Base-by-base conservation (phyloP, 2,888 invertebrate species). In the Ganaspis brasiliensis region DNA sequence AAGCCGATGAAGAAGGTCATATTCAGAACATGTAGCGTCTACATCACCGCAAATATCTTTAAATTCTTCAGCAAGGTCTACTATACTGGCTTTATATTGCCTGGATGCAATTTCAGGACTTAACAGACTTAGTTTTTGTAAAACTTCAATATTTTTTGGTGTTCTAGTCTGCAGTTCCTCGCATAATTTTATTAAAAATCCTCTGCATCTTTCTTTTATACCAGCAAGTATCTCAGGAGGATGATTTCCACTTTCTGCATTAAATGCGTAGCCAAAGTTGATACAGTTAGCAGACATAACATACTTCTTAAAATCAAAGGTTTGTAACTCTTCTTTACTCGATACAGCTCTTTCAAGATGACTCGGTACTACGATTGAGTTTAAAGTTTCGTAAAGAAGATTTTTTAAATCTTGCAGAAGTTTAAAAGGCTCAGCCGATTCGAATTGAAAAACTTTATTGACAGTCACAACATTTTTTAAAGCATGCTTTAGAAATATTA, bases 281-380 rank as follows among this genome's bases (percentile, higher is more conserved):
- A 40, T 40, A 9, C 40, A 40, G 8, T 40, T 10, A 12, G 40
- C 9, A 12, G 40, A 2, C 40, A 40, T 12, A 1, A 40, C 1
- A 40, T 40, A 12, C 2, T 40, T 40, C 12, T 40, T 40, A 40
- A 40, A 40, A 12, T 9, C 40, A 10, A 40, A 40, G 2, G 40
- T 8, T 8, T 2, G 8, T 9, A 40, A 40, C 2, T 40, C 8
- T 40, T 3, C 40, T 40, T 40, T 40, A 12, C 10, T 10, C 35
- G 35, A 6, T 35, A 35, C 35, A 40, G 40, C 40, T 82, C 82
- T 86, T 61, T 86, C 76, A 21, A 86, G 76, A 21, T 72, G 76
- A 12, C 59, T n/a, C 37, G 83, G 84, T 61, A 85, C 81, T 73
- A 85, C 83, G 73, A 79, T 26, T 78, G 81, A 83, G 79, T 84